Conservation (phyloP, 2,888 invertebrate genomes). For the Thysanoteuthis rhombus region DNA sequence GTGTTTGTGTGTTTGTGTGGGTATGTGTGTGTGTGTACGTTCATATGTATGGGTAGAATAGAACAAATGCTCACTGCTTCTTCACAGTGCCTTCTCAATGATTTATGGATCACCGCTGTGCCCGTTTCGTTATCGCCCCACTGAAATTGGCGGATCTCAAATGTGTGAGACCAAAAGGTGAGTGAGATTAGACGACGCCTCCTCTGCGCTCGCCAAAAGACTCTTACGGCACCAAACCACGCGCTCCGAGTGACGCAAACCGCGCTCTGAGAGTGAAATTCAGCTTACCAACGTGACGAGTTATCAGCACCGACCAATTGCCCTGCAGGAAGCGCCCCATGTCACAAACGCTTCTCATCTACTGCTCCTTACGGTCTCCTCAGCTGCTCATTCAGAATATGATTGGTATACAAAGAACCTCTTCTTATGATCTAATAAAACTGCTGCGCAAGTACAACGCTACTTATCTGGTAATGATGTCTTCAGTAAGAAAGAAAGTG, state of each 20-base stretch:
- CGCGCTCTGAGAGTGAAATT: not conserved
- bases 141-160: not conserved
- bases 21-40: no score
- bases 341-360: not conserved
- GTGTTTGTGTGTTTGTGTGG: no score
- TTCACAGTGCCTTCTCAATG: not conserved
- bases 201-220: not conserved
- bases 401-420: constrained; percentile 12
- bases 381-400: not conserved
- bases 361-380: not conserved
- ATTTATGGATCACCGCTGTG: not conserved
- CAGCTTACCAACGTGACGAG: not conserved
- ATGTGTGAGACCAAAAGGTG: not conserved
- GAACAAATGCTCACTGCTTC: not conserved
- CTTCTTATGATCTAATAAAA: not conserved
- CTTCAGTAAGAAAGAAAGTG: no score
- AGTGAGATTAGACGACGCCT: not conserved
- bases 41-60: no score
- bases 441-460: not conserved
- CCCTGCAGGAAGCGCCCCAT: constrained; percentile 12
- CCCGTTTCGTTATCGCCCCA: not conserved
- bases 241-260: not conserved
- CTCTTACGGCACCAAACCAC: not conserved
- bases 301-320: not conserved
- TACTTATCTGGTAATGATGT: not conserved